Evolutionary conservation across 2,888 invertebrate genomes (phyloP).

Genomic region (Troides oblongomaculatus): DNA sequence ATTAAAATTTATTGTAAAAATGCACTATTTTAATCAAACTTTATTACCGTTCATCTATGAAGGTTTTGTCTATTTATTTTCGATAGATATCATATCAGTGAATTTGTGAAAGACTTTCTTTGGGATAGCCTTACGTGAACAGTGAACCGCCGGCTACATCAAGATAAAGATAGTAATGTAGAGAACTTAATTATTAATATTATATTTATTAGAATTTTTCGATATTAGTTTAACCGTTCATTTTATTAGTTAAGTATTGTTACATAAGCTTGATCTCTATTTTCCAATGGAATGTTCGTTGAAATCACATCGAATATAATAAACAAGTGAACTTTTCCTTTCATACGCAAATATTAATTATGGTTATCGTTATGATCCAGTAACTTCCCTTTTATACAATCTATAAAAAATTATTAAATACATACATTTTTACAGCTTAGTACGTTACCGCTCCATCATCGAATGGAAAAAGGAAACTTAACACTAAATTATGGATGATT

Average conservation of each 20-base stretch:
- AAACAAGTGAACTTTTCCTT: constrained; percentile 4
- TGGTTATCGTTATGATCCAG: neutral
- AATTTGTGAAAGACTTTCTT: no score
- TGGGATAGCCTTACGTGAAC: no score
- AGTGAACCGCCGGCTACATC: no score
- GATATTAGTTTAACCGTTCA: neutral
- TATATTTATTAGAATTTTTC: neutral
- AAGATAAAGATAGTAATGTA: no score
- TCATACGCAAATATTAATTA: neutral
- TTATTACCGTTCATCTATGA: no score
- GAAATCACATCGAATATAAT: neutral
- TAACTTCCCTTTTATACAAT: neutral
- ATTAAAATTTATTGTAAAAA: no score
- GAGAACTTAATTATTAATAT: no score
- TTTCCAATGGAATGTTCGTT: neutral
- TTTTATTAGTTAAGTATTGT: neutral
- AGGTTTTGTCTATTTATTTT: no score
- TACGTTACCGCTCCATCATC: neutral
- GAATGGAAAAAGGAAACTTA: neutral
- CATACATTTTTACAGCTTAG: neutral
- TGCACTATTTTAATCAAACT: no score
- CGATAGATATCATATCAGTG: no score
- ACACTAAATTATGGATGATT: constrained; percentile 7
- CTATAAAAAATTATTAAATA: neutral
- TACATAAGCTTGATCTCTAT: constrained; percentile 34